These are phyloP conservation scores for Paramisgurnus dabryanus DNA, from an alignment of 2,113 vertebrate genomes.

Conservation along the genomic window DNA sequence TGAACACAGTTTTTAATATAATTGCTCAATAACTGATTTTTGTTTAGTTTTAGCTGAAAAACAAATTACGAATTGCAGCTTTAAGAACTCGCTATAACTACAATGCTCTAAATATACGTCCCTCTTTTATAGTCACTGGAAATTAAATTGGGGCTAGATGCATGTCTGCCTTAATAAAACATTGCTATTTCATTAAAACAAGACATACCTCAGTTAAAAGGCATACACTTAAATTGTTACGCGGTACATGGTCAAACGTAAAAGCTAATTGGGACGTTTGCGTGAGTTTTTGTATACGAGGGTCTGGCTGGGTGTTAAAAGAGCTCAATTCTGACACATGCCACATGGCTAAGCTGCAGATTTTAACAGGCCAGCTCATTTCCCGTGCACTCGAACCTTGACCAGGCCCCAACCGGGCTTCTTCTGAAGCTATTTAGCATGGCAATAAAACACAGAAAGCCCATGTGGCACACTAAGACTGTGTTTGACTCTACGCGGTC, in stretches of 20 bases:
- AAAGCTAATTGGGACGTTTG: background rate
- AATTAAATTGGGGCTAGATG: no score
- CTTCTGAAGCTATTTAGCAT: slow-evolving; percentile 52
- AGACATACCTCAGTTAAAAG: no score
- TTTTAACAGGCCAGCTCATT: slow-evolving; percentile 33
- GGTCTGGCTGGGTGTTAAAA: slow-evolving; percentile 39
- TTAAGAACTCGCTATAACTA: no score
- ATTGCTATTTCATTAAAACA: no score
- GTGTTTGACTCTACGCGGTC: slow-evolving; percentile 40
- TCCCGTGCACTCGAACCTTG: slow-evolving; percentile 35
- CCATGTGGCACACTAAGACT: slow-evolving; percentile 48
- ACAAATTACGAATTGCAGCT: no score
- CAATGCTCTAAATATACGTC: no score
- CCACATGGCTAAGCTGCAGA: slow-evolving; percentile 50
- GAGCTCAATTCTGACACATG: slow-evolving; percentile 43
- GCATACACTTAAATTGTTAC: background rate
- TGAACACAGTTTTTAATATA: no score
- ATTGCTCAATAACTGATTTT: no score
- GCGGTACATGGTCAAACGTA: background rate
- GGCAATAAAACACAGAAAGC: slow-evolving; percentile 44
- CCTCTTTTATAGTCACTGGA: no score
- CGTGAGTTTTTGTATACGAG: slow-evolving; percentile 18
- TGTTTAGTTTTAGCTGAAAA: no score
- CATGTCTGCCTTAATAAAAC: no score
- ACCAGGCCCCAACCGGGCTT: slow-evolving; percentile 25